These are phyloP conservation scores for Magallana gigas DNA, from an alignment of 1,140 invertebrate species.

Conservation along the genomic window DNA sequence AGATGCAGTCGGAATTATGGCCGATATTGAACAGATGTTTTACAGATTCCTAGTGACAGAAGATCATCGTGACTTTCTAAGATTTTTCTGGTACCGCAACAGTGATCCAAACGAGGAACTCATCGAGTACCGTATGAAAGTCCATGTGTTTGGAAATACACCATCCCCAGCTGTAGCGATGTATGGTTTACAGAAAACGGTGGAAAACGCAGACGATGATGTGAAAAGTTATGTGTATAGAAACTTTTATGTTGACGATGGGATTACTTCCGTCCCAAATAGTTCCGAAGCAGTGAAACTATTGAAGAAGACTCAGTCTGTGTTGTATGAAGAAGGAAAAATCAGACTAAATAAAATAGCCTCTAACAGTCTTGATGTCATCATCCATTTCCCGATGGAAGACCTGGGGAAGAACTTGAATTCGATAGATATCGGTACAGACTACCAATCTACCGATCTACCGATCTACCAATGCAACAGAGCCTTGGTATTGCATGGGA, in stretches of 20 bases:
- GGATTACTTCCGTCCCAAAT: neutral
- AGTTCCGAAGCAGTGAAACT: neutral
- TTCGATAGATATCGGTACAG: neutral
- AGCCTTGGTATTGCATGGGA: constrained; percentile 49
- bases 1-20: neutral
- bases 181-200: constrained; percentile 21
- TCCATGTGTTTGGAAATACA: constrained; percentile 42
- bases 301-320: constrained; percentile 14
- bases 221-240: neutral
- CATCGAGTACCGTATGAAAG: constrained; percentile 35
- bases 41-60: neutral
- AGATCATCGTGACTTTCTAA: constrained; percentile 14
- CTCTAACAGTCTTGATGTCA: constrained; percentile 47
- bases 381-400: constrained; percentile 45
- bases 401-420: constrained; percentile 53
- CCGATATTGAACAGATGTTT: constrained; percentile 24
- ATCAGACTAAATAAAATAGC: constrained; percentile 53
- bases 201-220: neutral
- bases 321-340: neutral
- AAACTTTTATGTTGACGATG: constrained; percentile 31
- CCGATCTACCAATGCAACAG: no score
- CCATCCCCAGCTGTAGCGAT: constrained; percentile 27
- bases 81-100: neutral
- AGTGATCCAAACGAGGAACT: constrained; percentile 7
- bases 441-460: constrained; percentile 15